Evolutionary conservation across 2,113 vertebrate genomes (phyloP), one percentile per base, ranked within the genome.

Genomic region (Cichladusa arquata): DNA sequence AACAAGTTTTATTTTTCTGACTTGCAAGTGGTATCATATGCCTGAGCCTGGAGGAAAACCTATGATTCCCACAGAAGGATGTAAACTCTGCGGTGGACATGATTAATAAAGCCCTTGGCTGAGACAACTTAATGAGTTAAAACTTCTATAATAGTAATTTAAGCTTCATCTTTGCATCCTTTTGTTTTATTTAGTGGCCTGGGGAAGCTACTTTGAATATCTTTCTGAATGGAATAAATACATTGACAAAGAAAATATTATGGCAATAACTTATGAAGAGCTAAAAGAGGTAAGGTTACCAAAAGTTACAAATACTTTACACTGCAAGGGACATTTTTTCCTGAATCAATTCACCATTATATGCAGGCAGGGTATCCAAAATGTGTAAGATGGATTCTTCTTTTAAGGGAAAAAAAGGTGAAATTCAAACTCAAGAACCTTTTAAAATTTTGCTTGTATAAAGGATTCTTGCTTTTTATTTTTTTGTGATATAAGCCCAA

Each of bases 131-230:
- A 33, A 48, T 28, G 36, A 57, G 16, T 47, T 11, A 77, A 83
- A 64, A 57, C 6, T 8, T 61, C 33, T 54, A 20, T 42, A 33
- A 40, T 64, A 19, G 31, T 86, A 14, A 50, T 45, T 38, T 72
- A 19, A 54, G 16, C 20, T 73, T 81, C 28, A 64, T 86, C 4
- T 72, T 51, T n/a, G 6, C 1, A 44, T 64, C 14, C 4, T 81
- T 95, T 70, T 36, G 6, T 54, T 89, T 78, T 65, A 45, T 96
- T 66, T 62, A 98, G 98, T 98, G 67, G 2, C 65, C 28, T 98
- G 97, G 97, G 98, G 98, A 15, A 98, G 96, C 24, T 99, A 98
- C 91, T 98, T 98, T 67, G 97, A 98, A 22, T 97, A 98, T 11
- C 93, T 97, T 53, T 69, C 96, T 51, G 82, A 94, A 77, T 98